These are phyloP conservation scores for Rhinichthys klamathensis DNA, from an alignment of 2,113 vertebrate genomes.

Conservation along the genomic window DNA sequence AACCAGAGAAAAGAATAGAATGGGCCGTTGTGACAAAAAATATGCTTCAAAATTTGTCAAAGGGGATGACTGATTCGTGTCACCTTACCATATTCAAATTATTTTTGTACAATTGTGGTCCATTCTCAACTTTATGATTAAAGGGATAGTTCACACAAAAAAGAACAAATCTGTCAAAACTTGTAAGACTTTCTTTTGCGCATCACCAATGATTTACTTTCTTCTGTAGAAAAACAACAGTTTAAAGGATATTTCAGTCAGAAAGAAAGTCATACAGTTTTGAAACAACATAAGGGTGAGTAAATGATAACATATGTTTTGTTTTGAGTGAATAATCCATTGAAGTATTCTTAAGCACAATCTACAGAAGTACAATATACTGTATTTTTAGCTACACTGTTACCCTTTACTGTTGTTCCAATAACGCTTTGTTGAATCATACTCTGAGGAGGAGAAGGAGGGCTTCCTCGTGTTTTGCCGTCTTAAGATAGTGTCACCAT, in stretches of 20 bases:
- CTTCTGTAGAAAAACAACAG: too few species aligned
- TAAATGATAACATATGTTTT: background rate
- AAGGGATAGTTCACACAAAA: background rate
- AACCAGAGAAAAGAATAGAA: background rate
- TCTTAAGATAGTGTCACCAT: constrained; percentile 38
- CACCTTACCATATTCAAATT: background rate
- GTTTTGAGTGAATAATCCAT: background rate
- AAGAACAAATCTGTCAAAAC: background rate
- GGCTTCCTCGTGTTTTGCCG: background rate
- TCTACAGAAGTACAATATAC: background rate
- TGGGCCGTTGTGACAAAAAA: background rate
- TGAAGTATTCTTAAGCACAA: background rate
- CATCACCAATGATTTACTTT: too few species aligned
- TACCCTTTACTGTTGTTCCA: background rate
- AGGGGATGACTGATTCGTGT: background rate
- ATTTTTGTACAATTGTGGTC: background rate
- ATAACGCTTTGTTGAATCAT: constrained; percentile 6
- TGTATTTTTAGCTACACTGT: background rate
- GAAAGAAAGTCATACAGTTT: background rate
- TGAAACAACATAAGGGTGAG: background rate
- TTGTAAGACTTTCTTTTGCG: too few species aligned
- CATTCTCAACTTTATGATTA: background rate
- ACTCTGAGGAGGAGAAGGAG: background rate
- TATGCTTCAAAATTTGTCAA: background rate
- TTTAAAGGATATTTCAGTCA: too few species aligned